These are phyloP conservation scores for Spilogale gracilis DNA, from an alignment of 2,113 vertebrate species.

Conservation along the genomic window DNA sequence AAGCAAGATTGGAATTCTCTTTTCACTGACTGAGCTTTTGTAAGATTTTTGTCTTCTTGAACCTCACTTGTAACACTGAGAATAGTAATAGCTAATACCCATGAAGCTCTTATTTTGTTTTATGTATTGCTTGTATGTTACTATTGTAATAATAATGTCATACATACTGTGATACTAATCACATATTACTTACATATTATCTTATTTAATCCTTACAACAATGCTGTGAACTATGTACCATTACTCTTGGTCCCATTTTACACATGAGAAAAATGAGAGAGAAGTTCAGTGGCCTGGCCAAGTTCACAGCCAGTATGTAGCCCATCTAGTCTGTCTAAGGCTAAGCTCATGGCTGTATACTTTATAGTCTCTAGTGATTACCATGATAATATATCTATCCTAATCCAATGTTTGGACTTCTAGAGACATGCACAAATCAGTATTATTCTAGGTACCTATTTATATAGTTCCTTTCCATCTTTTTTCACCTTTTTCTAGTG, in stretches of 20 bases:
- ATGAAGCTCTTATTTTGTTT: neutral
- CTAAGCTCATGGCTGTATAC: neutral
- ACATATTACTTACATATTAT: neutral
- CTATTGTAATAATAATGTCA: neutral
- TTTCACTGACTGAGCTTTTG: neutral
- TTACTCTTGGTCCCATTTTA: neutral
- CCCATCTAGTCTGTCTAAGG: neutral
- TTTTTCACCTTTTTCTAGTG: neutral
- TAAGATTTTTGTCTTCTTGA: neutral
- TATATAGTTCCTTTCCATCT: neutral
- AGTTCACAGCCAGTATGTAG: neutral
- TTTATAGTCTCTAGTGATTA: neutral
- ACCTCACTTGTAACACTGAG: neutral
- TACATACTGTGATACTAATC: neutral
- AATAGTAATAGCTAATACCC: neutral
- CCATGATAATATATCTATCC: neutral
- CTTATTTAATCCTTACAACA: neutral
- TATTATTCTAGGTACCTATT: neutral
- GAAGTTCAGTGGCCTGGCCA: neutral
- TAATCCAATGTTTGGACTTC: neutral
- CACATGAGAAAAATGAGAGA: neutral
- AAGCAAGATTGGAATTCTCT: neutral
- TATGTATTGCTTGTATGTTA: neutral
- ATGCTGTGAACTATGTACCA: neutral
- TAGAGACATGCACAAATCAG: neutral